A percentile compares a stretch with the other conserved stretches of the same genome.
These are phyloP conservation scores for Zosterops borbonicus DNA, from an alignment of 2,113 vertebrate species.

Conservation along the genomic window DNA sequence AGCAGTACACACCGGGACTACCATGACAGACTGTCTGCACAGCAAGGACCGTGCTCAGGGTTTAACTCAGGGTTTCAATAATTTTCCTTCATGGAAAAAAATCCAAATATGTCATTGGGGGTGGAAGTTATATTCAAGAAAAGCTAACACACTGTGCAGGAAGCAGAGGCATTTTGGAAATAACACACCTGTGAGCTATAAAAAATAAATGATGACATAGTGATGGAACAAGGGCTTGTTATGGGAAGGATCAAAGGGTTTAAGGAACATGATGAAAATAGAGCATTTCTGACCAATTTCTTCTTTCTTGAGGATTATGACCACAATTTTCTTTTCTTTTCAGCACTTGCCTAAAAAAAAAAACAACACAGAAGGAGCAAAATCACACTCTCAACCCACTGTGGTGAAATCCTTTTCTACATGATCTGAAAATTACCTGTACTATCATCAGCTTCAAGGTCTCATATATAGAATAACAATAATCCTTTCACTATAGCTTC, in stretches of 20 bases:
- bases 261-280: slow-evolving; percentile 33
- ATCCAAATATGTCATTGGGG: not conserved
- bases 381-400: not conserved
- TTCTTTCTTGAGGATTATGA: not conserved
- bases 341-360: not conserved
- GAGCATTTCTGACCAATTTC: not conserved
- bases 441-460: not conserved
- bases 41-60: not conserved
- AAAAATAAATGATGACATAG: not conserved
- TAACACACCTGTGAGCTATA: not conserved
- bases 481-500: not conserved
- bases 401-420: not conserved
- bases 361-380: not conserved
- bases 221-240: slow-evolving; percentile 24
- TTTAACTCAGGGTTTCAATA: not conserved
- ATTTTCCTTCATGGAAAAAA: not conserved
- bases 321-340: not conserved
- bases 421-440: not conserved
- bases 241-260: slow-evolving; percentile 40
- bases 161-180: slow-evolving; percentile 29
- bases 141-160: not conserved
- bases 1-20: not conserved
- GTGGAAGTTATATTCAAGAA: not conserved
- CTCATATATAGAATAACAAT: not conserved
- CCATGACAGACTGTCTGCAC: not conserved